phyloP scores from a whole-genome alignment of 2,113 vertebrate genomes.

The Heliornis fulica region DNA sequence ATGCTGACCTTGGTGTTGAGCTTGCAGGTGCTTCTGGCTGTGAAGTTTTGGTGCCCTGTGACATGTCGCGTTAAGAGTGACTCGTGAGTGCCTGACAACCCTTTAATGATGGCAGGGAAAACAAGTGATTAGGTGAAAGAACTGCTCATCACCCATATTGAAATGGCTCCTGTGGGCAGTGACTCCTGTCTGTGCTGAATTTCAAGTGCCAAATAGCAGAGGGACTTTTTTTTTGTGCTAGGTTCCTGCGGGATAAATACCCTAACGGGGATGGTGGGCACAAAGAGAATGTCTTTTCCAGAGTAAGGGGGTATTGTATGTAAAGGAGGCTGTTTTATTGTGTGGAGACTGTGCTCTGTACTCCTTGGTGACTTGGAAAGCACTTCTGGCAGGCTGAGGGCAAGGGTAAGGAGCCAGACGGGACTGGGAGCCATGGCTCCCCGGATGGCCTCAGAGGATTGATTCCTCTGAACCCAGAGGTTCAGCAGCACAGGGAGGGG shows the following conservation, averaged over 20 bases:
- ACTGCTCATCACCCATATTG: background rate
- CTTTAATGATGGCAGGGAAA: background rate
- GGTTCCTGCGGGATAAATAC: background rate
- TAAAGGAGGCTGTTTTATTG: background rate
- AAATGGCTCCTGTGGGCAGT: background rate
- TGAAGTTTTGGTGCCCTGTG: background rate
- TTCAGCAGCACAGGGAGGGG: rapidly evolving
- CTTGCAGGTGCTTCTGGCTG: background rate
- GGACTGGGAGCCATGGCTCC: rapidly evolving
- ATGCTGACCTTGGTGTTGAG: background rate
- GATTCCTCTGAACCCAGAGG: rapidly evolving
- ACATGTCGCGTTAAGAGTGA: rapidly evolving
- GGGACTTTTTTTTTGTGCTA: background rate
- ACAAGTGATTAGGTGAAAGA: background rate
- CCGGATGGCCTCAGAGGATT: rapidly evolving
- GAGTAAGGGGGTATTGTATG: background rate
- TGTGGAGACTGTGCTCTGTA: background rate
- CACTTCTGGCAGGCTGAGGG: background rate
- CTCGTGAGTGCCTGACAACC: background rate
- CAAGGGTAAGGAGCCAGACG: rapidly evolving
- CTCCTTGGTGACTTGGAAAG: background rate
- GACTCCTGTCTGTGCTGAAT: background rate
- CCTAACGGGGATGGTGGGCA: background rate
- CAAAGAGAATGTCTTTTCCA: background rate
- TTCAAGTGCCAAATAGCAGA: background rate